Percentiles rank a stretch among this genome's conserved stretches.
Evolutionary conservation across 2,888 invertebrate genomes (phyloP).

Genomic region (Fragum whitleyi): DNA sequence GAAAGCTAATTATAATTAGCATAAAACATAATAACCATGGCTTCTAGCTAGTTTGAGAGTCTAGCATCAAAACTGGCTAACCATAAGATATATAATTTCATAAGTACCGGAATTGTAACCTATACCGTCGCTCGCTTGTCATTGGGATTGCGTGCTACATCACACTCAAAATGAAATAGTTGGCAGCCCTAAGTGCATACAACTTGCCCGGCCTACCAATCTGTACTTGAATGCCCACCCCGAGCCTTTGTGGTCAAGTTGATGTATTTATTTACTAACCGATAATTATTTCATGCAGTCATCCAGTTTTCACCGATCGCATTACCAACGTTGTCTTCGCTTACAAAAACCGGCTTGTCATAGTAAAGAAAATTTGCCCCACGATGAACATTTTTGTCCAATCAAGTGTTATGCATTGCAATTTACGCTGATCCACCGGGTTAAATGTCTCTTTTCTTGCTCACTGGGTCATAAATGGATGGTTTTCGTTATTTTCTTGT

Average conservation of each 20-base stretch:
- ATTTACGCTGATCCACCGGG: conserved; percentile 36
- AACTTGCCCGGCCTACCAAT: conserved; percentile 44
- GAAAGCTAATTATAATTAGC: no score
- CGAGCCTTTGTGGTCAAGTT: conserved; percentile 62
- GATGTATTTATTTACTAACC: conserved; percentile 62
- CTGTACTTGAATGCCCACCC: conserved; percentile 59
- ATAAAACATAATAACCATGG: no score
- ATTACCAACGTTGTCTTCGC: conserved; percentile 65
- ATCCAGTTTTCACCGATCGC: conserved; percentile 54
- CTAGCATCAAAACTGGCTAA: neutral
- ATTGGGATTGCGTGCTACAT: conserved; percentile 55
- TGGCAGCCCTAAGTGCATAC: conserved; percentile 52
- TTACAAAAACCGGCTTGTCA: conserved; percentile 67
- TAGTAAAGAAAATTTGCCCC: conserved; percentile 34
- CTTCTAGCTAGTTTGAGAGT: no score
- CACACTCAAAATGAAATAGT: conserved; percentile 54
- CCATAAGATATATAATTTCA: conserved; percentile 7
- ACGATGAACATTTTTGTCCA: conserved; percentile 44
- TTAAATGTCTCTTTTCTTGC: conserved; percentile 24
- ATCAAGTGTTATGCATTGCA: conserved; percentile 65
- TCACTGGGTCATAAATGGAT: conserved; percentile 3
- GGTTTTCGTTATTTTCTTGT: conserved; percentile 47
- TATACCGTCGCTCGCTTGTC: conserved; percentile 1
- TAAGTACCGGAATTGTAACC: conserved; percentile 1
- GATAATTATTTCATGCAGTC: conserved; percentile 64